Evolutionary conservation across 2,888 invertebrate species (phyloP).

Genomic region (Nomada ruficornis): DNA sequence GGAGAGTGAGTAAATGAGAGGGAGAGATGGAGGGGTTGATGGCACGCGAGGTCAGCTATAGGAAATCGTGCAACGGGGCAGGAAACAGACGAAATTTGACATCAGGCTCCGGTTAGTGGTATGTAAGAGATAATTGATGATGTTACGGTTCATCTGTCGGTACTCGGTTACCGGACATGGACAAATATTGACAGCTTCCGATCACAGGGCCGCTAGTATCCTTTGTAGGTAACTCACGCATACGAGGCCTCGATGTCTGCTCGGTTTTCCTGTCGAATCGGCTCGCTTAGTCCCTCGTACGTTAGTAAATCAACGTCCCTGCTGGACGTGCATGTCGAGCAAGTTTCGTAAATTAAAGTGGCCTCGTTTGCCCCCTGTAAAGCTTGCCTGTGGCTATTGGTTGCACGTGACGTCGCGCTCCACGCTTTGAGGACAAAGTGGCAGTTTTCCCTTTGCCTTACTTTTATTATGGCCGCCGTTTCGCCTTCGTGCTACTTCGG

Average conservation of each 20-base stretch:
- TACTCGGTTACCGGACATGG: slow-evolving; percentile 73
- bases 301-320: slow-evolving; percentile 69
- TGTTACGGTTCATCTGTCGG: slow-evolving; percentile 76
- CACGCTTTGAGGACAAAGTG: slow-evolving; percentile 49
- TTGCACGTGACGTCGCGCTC: slow-evolving; percentile 41
- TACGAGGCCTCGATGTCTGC: slow-evolving; percentile 56
- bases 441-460: slow-evolving; percentile 43
- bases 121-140: slow-evolving; percentile 81
- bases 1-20: not conserved
- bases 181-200: slow-evolving; percentile 78
- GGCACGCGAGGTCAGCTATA: slow-evolving; percentile 24
- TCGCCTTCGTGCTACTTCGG: slow-evolving; percentile 10
- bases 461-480: slow-evolving; percentile 38
- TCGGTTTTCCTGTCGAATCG: slow-evolving; percentile 68
- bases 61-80: slow-evolving; percentile 20
- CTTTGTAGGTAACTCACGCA: slow-evolving; percentile 69
- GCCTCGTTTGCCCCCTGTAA: slow-evolving; percentile 44
- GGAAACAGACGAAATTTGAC: slow-evolving; percentile 67
- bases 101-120: slow-evolving; percentile 54
- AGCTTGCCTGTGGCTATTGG: slow-evolving; percentile 39
- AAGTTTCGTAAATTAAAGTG: slow-evolving; percentile 71
- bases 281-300: slow-evolving; percentile 34
- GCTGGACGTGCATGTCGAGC: slow-evolving; percentile 63
- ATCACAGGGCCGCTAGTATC: slow-evolving; percentile 62
- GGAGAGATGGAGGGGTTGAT: not conserved